Evolutionary conservation across 2,888 invertebrate species (phyloP).

Genomic region (Nymphalis c-album): DNA sequence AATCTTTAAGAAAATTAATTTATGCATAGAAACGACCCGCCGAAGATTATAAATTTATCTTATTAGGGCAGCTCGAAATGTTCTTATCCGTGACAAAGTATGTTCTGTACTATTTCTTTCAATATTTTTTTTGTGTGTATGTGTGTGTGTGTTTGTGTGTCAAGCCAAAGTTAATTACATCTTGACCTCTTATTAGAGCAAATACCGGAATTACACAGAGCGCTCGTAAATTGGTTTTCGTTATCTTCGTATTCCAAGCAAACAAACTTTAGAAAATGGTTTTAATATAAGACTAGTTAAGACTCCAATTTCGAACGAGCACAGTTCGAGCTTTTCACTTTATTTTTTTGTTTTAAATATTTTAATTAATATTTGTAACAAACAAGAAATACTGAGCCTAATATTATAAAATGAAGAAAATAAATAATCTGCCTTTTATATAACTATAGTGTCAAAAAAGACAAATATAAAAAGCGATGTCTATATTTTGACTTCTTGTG

Average conservation of each 20-base stretch:
- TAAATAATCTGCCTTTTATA: no score
- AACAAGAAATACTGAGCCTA: no score
- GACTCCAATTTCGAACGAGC: background rate
- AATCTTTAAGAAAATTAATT: no score
- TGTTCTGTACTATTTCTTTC: background rate
- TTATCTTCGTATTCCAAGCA: slow-evolving; percentile 8
- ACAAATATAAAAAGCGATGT: no score
- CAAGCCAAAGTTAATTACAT: slow-evolving; percentile 2
- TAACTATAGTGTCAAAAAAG: no score
- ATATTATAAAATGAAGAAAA: no score
- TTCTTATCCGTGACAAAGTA: background rate
- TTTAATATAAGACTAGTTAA: slow-evolving; percentile 1
- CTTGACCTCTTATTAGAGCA: slow-evolving; percentile 6
- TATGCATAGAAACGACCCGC: no score
- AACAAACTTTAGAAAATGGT: slow-evolving; percentile 7
- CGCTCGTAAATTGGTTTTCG: slow-evolving; percentile 10
- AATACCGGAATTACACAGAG: background rate
- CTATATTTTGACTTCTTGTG: no score
- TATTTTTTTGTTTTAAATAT: background rate
- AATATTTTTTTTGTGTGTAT: background rate
- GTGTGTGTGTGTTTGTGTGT: background rate
- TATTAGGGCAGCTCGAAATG: no score
- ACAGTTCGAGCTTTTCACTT: background rate
- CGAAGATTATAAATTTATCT: no score
- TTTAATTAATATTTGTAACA: background rate